phyloP scores from a whole-genome alignment of 2,113 vertebrate species.

The Dromiciops gliroides region DNA sequence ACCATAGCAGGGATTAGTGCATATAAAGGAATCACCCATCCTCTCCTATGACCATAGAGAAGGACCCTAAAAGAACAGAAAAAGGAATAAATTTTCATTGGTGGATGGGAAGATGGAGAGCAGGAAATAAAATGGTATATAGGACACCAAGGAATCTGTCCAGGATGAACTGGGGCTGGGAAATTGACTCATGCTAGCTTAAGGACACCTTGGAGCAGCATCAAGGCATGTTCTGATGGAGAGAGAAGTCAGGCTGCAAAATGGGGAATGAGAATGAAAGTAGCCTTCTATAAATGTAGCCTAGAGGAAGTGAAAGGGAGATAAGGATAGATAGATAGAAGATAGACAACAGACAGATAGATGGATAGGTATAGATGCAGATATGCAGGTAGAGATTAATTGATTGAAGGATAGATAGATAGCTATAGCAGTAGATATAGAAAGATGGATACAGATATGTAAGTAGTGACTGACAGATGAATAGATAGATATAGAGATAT shows the following conservation, averaged over 20 bases:
- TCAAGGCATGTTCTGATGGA: background rate
- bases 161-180: background rate
- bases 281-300: background rate
- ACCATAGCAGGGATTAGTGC: background rate
- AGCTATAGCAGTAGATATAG: background rate
- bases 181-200: background rate
- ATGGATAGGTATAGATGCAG: background rate
- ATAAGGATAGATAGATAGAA: background rate
- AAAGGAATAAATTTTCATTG: background rate
- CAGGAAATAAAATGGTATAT: background rate
- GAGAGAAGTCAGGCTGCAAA: background rate
- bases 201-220: background rate
- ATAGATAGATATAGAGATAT: background rate
- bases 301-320: background rate
- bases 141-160: background rate
- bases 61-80: background rate
- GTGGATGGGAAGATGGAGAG: background rate
- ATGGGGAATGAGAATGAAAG: background rate
- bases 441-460: background rate
- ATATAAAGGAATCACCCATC: background rate
- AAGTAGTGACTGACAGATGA: too few relatives aligned
- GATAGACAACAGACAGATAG: background rate
- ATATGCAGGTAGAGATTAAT: too few relatives aligned
- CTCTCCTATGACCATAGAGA: background rate
- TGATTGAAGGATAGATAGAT: background rate